A percentile compares a stretch with the other conserved stretches of the same genome.
These are phyloP conservation scores for Palythoa grandiflora DNA, from an alignment of 92 coral and sea anemone genomes.

Conservation along the genomic window DNA sequence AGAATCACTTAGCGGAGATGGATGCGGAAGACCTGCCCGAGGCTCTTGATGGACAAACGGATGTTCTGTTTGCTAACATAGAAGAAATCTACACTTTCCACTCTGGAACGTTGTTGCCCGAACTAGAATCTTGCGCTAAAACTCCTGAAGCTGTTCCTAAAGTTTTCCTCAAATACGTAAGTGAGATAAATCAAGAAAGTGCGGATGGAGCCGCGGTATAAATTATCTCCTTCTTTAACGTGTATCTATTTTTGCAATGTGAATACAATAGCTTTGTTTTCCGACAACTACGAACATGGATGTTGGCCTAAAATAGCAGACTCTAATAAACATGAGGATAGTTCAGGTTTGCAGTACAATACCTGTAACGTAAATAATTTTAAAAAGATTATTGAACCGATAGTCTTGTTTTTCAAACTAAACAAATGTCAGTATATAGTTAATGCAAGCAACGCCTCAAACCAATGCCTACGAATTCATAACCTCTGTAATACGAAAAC, in stretches of 20 bases:
- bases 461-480: background rate
- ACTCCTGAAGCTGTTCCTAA: conserved; percentile 88
- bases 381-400: background rate
- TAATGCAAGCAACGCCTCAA: background rate
- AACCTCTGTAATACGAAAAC: background rate
- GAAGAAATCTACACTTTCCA: conserved; percentile 93
- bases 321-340: background rate
- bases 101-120: conserved; percentile 83
- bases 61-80: conserved; percentile 85
- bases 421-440: background rate
- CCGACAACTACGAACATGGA: too few species aligned
- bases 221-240: background rate
- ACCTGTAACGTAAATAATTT: background rate
- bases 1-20: conserved; percentile 94
- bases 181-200: conserved; percentile 43
- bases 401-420: background rate
- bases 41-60: conserved; percentile 71
- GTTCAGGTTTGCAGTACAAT: background rate
- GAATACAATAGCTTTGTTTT: background rate
- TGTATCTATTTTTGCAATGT: background rate
- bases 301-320: too few species aligned
- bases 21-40: conserved; percentile 97
- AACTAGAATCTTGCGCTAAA: conserved; percentile 88
- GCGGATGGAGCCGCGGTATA: background rate
- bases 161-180: conserved; percentile 83